Base-by-base conservation (phyloP, 2,113 vertebrate species). In the Zapus hudsonius region DNA sequence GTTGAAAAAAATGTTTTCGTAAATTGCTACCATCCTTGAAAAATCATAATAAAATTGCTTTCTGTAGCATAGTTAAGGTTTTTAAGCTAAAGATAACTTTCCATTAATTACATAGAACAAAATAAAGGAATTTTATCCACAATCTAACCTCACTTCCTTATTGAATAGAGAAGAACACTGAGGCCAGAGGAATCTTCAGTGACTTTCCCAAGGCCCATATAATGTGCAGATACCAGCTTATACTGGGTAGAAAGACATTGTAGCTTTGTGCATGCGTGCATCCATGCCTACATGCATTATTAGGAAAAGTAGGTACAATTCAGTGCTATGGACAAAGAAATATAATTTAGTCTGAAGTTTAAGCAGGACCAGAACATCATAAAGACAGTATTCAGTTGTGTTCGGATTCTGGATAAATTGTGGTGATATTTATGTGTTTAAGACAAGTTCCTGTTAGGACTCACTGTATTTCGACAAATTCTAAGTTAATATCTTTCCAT, bases 381-480 rank as follows among this genome's bases (percentile, higher is more conserved):
- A 95, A 78, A 4, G 72, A 70, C 12, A 9, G 5, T 64, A 86
- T 91, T 81, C 29, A 55, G 31, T 78, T 91, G 82, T 72, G 74
- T 25, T 96, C 93, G 57, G 36, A 84, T 93, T 93, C 91, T 7
- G 67, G 75, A 40, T 93, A 92, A 92, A 93, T 92, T 70, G 40
- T 87, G 52, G 70, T 93, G 42, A 47, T 81, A 83, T 76, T 80
- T 23, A n/a, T 88, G 52, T 36, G 64, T 84, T 93, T 94, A 94
- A 87, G 89, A 70, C 27, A 92, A 33, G 27, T 75, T 94, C 25
- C 75, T 85, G 86, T 90, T 88, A 82, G 44, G 72, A 64, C 22
- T 63, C 25, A 27, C 23, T 25, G 55, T 55, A 85, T 57, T 80
- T 87, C 57, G 2, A 67, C 67, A 67, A 67, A 63, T 40, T 93